Evolutionary conservation across 2,113 vertebrate genomes (phyloP).

Genomic region (Dasyprocta punctata): DNA sequence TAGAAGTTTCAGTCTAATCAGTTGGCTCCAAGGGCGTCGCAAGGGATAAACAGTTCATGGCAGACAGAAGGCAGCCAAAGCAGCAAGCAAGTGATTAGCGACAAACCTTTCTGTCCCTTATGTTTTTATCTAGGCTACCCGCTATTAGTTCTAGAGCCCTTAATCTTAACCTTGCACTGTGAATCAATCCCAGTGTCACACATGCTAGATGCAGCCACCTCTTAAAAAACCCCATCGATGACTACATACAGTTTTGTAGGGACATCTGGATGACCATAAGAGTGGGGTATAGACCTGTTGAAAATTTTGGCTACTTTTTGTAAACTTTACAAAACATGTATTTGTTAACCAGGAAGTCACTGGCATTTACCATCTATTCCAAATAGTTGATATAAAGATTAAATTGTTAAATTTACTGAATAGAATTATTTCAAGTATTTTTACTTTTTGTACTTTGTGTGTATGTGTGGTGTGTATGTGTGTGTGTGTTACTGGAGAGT

Average conservation of each 20-base stretch:
- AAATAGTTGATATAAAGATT: neutral
- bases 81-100: neutral
- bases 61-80: neutral
- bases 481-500: neutral
- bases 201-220: neutral
- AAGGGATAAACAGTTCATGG: neutral
- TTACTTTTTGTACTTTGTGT: neutral
- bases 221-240: neutral
- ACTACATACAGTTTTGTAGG: neutral
- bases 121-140: too few relatives aligned
- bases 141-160: neutral
- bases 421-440: neutral
- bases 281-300: neutral
- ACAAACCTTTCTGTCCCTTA: neutral
- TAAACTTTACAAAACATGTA: neutral
- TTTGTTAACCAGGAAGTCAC: neutral
- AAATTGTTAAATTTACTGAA: neutral
- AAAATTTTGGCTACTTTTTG: neutral
- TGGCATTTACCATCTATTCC: neutral
- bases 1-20: neutral
- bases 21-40: neutral
- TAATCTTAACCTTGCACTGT: neutral
- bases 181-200: neutral
- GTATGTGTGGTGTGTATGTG: too few relatives aligned
- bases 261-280: neutral